These are phyloP conservation scores for Dendroctonus ponderosae DNA, from an alignment of 1,140 invertebrate species.

Conservation along the genomic window DNA sequence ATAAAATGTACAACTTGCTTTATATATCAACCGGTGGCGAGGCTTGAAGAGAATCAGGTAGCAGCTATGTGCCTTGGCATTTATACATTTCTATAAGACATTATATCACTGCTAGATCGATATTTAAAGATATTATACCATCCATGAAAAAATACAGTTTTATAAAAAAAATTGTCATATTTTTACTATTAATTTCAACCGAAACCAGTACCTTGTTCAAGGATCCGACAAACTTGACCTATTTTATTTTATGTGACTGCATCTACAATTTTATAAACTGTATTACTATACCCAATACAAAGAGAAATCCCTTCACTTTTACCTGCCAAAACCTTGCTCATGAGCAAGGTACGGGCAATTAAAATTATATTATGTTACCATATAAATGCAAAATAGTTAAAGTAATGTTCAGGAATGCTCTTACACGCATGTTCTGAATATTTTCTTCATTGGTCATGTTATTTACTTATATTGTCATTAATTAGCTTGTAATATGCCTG, in stretches of 20 bases:
- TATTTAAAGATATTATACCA: no score
- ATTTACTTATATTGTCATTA: slow-evolving; percentile 16
- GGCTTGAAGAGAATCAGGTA: not conserved
- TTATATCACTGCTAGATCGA: no score
- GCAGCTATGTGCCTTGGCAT: no score
- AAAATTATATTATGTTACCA: slow-evolving; percentile 22
- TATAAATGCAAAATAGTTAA: slow-evolving; percentile 14
- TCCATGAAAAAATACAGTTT: no score
- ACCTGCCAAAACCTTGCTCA: slow-evolving; percentile 31
- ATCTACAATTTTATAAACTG: no score
- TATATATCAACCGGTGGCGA: not conserved
- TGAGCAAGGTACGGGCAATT: slow-evolving; percentile 34
- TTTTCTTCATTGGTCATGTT: slow-evolving; percentile 11
- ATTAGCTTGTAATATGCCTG: slow-evolving; percentile 13
- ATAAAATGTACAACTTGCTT: not conserved
- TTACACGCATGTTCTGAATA: slow-evolving; percentile 14
- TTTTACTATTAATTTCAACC: no score
- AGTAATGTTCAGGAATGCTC: slow-evolving; percentile 15
- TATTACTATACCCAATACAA: slow-evolving; percentile 7
- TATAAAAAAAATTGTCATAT: no score
- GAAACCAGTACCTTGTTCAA: no score
- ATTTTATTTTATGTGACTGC: no score
- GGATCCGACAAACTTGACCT: no score
- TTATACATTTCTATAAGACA: no score
- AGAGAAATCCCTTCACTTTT: slow-evolving; percentile 37